Conservation (phyloP, 2,113 vertebrate species). For the Mus pahari region DNA sequence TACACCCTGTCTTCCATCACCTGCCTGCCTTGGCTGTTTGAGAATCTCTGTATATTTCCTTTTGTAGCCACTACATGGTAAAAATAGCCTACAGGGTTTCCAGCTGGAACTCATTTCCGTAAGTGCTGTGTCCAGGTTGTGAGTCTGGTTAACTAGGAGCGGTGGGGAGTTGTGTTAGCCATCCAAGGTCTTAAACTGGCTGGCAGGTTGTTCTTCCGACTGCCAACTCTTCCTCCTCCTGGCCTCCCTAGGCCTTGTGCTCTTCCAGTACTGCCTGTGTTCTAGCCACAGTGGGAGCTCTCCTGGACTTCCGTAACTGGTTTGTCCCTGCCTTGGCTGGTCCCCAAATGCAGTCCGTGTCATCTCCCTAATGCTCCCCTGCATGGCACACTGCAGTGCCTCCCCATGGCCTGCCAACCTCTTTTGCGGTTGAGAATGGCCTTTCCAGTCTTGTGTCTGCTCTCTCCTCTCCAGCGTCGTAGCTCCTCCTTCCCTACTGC, state of each 20-base stretch:
- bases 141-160: neutral
- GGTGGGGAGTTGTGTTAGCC: neutral
- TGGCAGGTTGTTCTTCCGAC: neutral
- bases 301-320: neutral
- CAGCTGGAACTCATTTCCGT: neutral
- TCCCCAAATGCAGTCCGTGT: neutral
- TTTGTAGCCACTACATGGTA: neutral
- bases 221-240: neutral
- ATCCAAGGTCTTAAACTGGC: neutral
- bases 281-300: neutral
- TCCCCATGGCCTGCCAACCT: neutral
- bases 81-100: neutral
- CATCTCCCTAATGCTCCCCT: neutral
- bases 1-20: neutral
- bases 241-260: neutral
- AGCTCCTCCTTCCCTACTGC: neutral
- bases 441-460: neutral
- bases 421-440: accelerated
- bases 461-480: neutral
- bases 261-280: neutral
- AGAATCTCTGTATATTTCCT: neutral
- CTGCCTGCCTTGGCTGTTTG: neutral
- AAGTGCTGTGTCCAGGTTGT: neutral
- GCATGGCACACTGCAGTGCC: neutral
- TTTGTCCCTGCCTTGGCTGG: neutral